phyloP scores from a whole-genome alignment of 1,140 invertebrate species.

The Trichonephila inaurata region DNA sequence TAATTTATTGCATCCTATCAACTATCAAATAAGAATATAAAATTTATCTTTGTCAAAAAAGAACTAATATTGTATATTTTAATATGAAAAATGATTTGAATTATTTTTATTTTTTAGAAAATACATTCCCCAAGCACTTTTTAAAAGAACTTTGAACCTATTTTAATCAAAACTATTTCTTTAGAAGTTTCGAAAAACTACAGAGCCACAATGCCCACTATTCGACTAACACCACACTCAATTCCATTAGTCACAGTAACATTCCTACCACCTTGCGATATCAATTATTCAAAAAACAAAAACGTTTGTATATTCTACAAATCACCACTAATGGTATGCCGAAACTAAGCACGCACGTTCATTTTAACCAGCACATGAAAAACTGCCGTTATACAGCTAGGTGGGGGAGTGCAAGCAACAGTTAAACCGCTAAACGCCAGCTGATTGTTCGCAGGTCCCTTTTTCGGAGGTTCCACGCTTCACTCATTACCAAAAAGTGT shows the following conservation, averaged over 20 bases:
- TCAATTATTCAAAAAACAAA: background rate
- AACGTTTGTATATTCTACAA: background rate
- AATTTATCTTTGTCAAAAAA: too few relatives aligned
- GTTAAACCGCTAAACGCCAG: slow-evolving; percentile 29
- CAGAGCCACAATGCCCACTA: too few relatives aligned
- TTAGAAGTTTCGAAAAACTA: too few relatives aligned
- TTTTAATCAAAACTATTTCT: too few relatives aligned
- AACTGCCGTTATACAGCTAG: background rate
- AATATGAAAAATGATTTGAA: too few relatives aligned
- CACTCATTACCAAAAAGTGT: slow-evolving; percentile 69
- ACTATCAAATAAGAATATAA: too few relatives aligned
- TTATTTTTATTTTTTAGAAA: too few relatives aligned
- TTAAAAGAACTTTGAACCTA: too few relatives aligned
- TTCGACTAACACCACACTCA: background rate
- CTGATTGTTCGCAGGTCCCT: slow-evolving; percentile 43
- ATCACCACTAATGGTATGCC: background rate
- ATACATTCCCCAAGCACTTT: too few relatives aligned
- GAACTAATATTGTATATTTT: too few relatives aligned
- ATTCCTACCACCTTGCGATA: background rate
- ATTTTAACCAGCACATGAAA: slow-evolving; percentile 13
- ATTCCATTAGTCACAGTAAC: background rate
- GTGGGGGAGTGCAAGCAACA: background rate
- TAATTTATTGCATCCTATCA: too few relatives aligned
- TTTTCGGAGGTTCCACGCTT: slow-evolving; percentile 22
- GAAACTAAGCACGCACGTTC: background rate